Evolutionary conservation across 2,113 vertebrate genomes (phyloP), one percentile per base, ranked within the genome.

Genomic region (Terrapene triunguis): DNA sequence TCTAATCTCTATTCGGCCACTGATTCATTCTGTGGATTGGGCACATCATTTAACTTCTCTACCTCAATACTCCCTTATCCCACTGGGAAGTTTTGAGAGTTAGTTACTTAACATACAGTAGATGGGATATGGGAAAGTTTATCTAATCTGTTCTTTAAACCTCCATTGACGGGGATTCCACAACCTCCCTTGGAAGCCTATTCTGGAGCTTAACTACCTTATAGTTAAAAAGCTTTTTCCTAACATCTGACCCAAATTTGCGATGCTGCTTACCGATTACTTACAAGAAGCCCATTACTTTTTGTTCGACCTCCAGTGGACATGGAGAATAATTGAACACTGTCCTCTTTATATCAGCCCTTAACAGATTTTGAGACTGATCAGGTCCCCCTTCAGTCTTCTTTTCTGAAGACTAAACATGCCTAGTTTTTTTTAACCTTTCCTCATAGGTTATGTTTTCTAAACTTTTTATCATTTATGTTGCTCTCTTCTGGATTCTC

Each of bases 21-120:
- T 65, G 22, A 35, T 32, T 35, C 32, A 32, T 35, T 47, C 9
- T 6, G 19, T 22, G 6, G 4, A 2, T 80, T 65, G 6, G 79
- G 4, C 5, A 72, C 8, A 59, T 12, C 6, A 62, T 29, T 29
- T 14, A 88, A 32, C 11, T 3, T 55, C 1, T 24, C n/a, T 84
- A 50, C 35, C 0, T 0, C 69, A 13, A 82, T 2, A 74, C 91
- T 89, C n/a, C 9, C 16, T 16, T 74, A 38, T 74, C 25, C 12
- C 16, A 38, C 48, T 48, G 6, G 13, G 44, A 14, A 13, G 65
- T 29, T 74, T 83, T 50, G n/a, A 51, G 1, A 47, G 8, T 8
- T 74, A 69, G 9, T 69, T 69, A 69, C 35, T 8, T 69, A 84
- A 9, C 14, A 92, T 74, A 78, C 2, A 89, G 6, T 1, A 47